Evolutionary conservation across 2,113 vertebrate genomes (phyloP).

Genomic region (Eptatretus burgeri): DNA sequence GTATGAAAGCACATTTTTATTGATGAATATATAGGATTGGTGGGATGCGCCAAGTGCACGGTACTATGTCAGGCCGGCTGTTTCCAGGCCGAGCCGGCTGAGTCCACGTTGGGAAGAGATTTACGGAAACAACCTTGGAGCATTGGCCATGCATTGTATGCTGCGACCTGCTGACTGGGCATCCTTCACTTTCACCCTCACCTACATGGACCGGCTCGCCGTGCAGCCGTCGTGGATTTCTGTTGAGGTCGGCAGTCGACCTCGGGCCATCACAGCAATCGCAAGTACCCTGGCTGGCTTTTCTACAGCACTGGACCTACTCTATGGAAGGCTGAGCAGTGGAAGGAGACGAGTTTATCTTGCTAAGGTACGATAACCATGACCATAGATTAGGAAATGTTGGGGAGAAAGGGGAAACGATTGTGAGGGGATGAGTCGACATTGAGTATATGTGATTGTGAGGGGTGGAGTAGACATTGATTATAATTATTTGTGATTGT

Average conservation of each 20-base stretch:
- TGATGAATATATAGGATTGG: too few relatives aligned
- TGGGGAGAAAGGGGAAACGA: too few relatives aligned
- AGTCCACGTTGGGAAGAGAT: not conserved
- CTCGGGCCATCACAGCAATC: not conserved
- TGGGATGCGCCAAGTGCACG: too few relatives aligned
- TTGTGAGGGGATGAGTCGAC: too few relatives aligned
- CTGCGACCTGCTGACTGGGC: not conserved
- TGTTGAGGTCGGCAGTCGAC: not conserved
- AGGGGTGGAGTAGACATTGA: too few relatives aligned
- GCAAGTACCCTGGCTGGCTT: not conserved
- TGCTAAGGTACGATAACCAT: too few relatives aligned
- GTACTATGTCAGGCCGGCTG: too few relatives aligned
- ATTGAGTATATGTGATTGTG: too few relatives aligned
- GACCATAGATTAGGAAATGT: too few relatives aligned
- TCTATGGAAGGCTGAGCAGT: not conserved
- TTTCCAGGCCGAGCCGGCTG: too few relatives aligned
- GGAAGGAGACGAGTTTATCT: not conserved
- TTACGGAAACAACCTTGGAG: not conserved
- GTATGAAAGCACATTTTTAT: too few relatives aligned
- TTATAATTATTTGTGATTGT: too few relatives aligned
- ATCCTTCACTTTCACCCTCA: not conserved
- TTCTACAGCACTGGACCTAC: conserved; percentile 1
- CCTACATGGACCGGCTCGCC: conserved; percentile 1
- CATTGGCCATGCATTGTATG: not conserved
- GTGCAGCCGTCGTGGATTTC: not conserved